Conservation (phyloP, 2,113 vertebrate species). For the Microtus ochrogaster region DNA sequence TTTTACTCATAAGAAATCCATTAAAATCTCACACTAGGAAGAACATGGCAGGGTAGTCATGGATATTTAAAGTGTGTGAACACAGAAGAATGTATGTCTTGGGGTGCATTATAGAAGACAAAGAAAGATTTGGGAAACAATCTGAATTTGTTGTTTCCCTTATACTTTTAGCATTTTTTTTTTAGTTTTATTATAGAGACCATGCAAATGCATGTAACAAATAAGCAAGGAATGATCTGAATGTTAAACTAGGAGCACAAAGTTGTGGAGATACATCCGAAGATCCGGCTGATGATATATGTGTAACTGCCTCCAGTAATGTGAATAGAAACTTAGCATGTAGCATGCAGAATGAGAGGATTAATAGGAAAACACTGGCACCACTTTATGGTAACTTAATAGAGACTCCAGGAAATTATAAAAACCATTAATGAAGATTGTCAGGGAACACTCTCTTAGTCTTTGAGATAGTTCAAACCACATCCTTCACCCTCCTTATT, state of each 20-base stretch:
- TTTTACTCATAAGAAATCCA: background rate
- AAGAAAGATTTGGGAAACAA: background rate
- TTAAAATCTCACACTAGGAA: background rate
- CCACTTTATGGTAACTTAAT: background rate
- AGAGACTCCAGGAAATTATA: background rate
- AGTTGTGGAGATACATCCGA: background rate
- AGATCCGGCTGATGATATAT: background rate
- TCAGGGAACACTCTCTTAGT: background rate
- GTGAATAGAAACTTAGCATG: background rate
- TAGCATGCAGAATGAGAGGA: background rate
- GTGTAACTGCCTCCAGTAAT: background rate
- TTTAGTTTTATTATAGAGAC: background rate
- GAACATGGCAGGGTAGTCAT: background rate
- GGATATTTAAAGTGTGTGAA: background rate
- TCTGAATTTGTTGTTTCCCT: background rate
- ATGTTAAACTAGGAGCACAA: background rate
- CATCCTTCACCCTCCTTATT: background rate
- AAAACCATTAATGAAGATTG: background rate
- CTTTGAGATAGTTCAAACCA: background rate
- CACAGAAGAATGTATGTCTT: background rate
- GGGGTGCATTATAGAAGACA: accelerated
- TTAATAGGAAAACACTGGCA: background rate
- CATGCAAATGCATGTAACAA: background rate
- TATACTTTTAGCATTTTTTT: background rate
- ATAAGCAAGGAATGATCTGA: background rate